Percentiles rank a stretch among this genome's conserved stretches.
These are phyloP conservation scores for Spongilla lacustris DNA, from an alignment of 37 sponge, comb jelly and placozoan genomes.

Conservation along the genomic window DNA sequence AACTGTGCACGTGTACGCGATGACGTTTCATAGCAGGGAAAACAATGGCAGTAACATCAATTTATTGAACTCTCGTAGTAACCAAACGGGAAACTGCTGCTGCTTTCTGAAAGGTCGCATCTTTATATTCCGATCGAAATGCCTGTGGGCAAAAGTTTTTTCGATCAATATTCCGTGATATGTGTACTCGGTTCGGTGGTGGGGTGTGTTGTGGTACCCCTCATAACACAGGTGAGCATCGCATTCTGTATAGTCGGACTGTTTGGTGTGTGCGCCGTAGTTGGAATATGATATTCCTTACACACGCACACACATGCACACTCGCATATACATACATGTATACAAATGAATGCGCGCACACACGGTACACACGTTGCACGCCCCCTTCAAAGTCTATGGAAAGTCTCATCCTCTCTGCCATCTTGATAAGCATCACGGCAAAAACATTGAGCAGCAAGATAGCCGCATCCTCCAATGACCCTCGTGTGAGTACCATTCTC, in stretches of 20 bases:
- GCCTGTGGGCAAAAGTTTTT: conserved; percentile 59
- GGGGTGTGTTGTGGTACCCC: conserved; percentile 88
- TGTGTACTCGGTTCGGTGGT: conserved; percentile 93
- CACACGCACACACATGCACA: neutral
- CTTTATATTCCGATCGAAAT: neutral
- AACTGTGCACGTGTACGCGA: no score
- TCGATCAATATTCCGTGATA: conserved; percentile 87
- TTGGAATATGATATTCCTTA: neutral
- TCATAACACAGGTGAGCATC: conserved; percentile 75
- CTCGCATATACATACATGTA: neutral
- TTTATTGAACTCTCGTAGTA: no score
- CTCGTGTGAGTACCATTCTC: neutral
- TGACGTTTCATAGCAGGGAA: no score
- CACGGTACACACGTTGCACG: no score
- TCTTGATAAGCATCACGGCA: conserved; percentile 84
- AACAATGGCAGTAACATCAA: no score
- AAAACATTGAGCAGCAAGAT: conserved; percentile 48
- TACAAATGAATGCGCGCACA: neutral
- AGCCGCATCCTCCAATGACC: neutral
- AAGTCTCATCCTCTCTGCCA: conserved; percentile 79
- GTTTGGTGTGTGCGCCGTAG: no score
- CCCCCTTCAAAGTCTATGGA: conserved; percentile 72
- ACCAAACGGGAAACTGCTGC: no score
- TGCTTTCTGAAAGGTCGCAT: no score
- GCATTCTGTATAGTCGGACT: no score